A percentile compares a stretch with the other conserved stretches of the same genome.
Evolutionary conservation across 2,113 vertebrate species (phyloP).

Genomic region (Oceanites oceanicus): DNA sequence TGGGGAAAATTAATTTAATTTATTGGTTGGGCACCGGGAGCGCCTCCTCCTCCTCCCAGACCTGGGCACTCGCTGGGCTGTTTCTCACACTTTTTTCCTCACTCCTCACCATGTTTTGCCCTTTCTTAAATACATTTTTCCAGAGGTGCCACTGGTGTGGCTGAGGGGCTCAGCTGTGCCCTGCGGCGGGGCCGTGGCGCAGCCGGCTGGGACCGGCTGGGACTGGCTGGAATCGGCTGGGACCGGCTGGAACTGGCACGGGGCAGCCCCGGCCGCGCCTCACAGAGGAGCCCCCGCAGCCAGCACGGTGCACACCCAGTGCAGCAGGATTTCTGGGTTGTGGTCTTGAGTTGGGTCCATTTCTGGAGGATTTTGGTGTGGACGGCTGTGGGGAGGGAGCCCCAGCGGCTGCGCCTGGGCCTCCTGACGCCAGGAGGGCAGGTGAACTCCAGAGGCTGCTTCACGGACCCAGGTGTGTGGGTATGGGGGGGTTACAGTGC

Average conservation of each 20-base stretch:
- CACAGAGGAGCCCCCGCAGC: rapidly evolving
- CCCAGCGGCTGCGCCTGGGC: rapidly evolving
- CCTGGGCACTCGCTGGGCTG: background rate
- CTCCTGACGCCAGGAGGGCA: rapidly evolving
- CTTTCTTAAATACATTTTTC: background rate
- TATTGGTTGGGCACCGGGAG: rapidly evolving
- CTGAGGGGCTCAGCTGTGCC: background rate
- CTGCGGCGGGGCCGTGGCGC: rapidly evolving
- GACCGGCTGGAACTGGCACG: rapidly evolving
- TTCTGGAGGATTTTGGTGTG: background rate
- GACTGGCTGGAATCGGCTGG: rapidly evolving
- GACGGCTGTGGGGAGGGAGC: background rate
- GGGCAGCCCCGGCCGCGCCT: background rate
- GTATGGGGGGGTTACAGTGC: background rate
- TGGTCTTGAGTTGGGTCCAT: rapidly evolving
- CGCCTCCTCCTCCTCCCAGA: rapidly evolving
- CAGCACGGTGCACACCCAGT: rapidly evolving
- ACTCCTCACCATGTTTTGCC: background rate
- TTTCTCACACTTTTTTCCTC: background rate
- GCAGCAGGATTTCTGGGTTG: background rate
- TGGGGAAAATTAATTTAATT: background rate
- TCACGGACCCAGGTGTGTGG: rapidly evolving
- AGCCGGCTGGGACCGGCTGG: background rate
- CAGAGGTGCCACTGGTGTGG: rapidly evolving
- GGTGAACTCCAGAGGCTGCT: background rate